Evolutionary conservation across 2,888 invertebrate genomes (phyloP), one percentile per base, ranked within the genome.

Genomic region (Syritta pipiens): DNA sequence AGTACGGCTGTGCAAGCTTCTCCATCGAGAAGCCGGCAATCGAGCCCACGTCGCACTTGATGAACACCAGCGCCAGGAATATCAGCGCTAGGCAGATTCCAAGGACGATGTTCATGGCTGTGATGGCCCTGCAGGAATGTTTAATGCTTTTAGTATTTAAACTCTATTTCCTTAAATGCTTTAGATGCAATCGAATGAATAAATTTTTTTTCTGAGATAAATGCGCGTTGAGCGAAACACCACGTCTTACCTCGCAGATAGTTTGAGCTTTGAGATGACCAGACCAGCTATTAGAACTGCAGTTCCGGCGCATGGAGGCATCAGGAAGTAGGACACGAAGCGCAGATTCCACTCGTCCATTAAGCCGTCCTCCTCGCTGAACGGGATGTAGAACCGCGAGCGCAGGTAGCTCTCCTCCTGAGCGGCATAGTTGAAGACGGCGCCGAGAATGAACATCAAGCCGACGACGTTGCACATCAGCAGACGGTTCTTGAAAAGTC

Each of bases 321-420:
- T 90, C n/a, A 92, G 81, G n/a, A 91, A 86, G 84, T 89, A 90
- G 10, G 89, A 87, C 1, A 90, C 84, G 57, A 91, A 86, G 69
- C 91, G 88, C 0, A 91, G 89, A 4, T 87, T 84, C 85, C 90
- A 89, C n/a, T 92, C 91, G 84, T 92, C 91, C 1, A 87, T 86
- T 19, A 91, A 89, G 4, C 92, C 90, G 40, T 89, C 89, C 51
- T 87, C 85, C 14, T 89, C 91, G 55, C 88, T 82, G 86, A 89
- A 89, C 0, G 92, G 90, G 19, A 91, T 86, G 68, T 90, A 90
- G 85, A 91, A 93, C 77, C 91, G 89, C 0, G 92, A 90, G 83
- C 92, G 91, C 82, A 92, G 86, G 82, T 91, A 91, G 49, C 89
- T 87, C 77, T 91, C 90, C 85, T 92, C 92, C 74, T 90, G 90